Evolutionary conservation across 2,113 vertebrate genomes (phyloP), one percentile per base, ranked within the genome.

Genomic region (Orycteropus afer): DNA sequence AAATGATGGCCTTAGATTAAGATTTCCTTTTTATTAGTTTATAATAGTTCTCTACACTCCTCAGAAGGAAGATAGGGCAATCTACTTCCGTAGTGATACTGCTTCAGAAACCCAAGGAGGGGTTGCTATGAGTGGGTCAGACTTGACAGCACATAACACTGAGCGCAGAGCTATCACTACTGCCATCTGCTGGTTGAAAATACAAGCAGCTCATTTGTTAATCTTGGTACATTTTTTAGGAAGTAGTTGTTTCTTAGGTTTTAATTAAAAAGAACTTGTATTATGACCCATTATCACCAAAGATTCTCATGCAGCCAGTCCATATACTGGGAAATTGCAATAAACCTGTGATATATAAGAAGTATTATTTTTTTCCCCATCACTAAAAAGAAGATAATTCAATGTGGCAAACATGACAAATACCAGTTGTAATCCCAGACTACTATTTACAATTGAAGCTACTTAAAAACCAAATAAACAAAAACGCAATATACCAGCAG

Each of bases 401-500:
- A 83, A 95, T 77, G 63, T 88, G 65, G 59, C 32, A 96, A 88
- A 94, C 13, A 53, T 18, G 22, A 49, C 37, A 92, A 92, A 77
- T 65, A 96, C 7, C 17, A 71, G 13, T 1, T 95, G 18, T 59
- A 86, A 88, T 92, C 11, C 40, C 42, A n/a, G 34, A 55, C 27
- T 63, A 53, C 22, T 86, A 74, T 71, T 89, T 63, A 83, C 0
- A 89, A 67, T 65, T 84, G 37, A 91, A 95, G 45, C 45, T 87
- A 74, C 40, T 89, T 93, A 73, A 65, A 93, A 94, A 37, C 6
- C 15, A 40, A 71, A 40, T 20, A 40, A 18, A 93, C 40, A 89
- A 96, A 71, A 90, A 92, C 11, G 15, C 22, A 90, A 97, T 91
- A 82, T 57, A 89, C 40, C 59, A 97, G 77, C 42, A 86, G 77